Evolutionary conservation across 2,797 vertebrate genomes (phyloP).

Genomic region (Pseudotriccus pelzelni): DNA sequence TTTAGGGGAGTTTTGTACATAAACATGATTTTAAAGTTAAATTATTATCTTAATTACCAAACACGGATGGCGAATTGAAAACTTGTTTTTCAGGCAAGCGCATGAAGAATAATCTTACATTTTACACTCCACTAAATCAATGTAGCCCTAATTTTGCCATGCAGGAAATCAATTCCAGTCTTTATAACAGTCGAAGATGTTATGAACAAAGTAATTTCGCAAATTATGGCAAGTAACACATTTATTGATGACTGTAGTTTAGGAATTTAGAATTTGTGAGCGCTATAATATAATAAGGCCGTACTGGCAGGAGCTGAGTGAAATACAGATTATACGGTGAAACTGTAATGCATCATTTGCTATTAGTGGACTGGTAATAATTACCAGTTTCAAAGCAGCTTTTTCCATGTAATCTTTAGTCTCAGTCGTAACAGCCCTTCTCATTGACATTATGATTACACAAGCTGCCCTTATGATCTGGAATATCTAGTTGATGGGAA

Average conservation of each 20-base stretch:
- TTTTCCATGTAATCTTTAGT: constrained; percentile 80
- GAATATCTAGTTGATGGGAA: constrained; percentile 80
- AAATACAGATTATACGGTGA: constrained; percentile 84
- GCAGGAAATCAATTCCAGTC: constrained; percentile 79
- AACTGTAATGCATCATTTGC: constrained; percentile 83
- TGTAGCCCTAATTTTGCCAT: constrained; percentile 76
- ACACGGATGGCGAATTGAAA: constrained; percentile 61
- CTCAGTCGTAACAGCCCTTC: constrained; percentile 79
- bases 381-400: constrained; percentile 83
- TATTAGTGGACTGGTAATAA: constrained; percentile 84
- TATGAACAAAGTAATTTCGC: constrained; percentile 82
- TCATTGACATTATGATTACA: constrained; percentile 83
- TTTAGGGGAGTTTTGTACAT: constrained; percentile 14
- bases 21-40: constrained; percentile 68
- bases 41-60: constrained; percentile 70
- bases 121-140: constrained; percentile 80
- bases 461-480: constrained; percentile 78
- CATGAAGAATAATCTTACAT: constrained; percentile 79
- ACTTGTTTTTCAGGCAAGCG: constrained; percentile 76
- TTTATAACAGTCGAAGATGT: constrained; percentile 80
- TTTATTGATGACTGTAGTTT: constrained; percentile 81
- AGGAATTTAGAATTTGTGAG: constrained; percentile 77
- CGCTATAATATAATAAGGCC: constrained; percentile 72
- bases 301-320: constrained; percentile 66
- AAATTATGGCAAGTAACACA: constrained; percentile 80